Conservation (phyloP, 2,113 vertebrate genomes). For the Tachycineta bicolor region DNA sequence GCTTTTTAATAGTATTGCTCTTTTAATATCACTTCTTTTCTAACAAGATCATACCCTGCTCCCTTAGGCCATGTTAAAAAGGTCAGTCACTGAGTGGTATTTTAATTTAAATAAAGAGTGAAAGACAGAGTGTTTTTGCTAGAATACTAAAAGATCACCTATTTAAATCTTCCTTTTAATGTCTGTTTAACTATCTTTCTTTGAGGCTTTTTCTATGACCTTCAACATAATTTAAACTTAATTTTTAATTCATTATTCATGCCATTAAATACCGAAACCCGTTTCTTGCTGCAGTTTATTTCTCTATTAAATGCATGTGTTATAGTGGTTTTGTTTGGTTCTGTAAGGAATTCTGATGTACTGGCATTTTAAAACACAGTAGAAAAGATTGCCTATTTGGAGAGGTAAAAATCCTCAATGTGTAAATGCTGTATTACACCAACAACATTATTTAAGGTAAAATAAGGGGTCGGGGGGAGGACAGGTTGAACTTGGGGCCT, state of each 20-base stretch:
- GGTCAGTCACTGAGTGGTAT: slow-evolving; percentile 65
- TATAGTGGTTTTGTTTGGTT: background rate
- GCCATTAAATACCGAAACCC: background rate
- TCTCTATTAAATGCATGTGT: background rate
- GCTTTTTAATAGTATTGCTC: slow-evolving; percentile 38
- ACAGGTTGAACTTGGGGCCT: background rate
- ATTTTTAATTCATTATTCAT: slow-evolving; percentile 54
- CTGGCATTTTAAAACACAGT: background rate
- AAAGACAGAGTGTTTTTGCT: slow-evolving; percentile 36
- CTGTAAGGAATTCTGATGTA: background rate
- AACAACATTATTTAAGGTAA: background rate
- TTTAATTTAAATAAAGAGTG: slow-evolving; percentile 70
- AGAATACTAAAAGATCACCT: slow-evolving; percentile 51
- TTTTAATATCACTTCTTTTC: slow-evolving; percentile 50
- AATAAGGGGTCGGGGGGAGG: background rate
- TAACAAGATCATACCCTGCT: slow-evolving; percentile 57
- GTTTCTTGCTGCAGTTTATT: slow-evolving; percentile 3
- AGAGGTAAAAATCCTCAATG: background rate
- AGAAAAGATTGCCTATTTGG: background rate
- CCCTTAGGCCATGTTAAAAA: slow-evolving; percentile 70
- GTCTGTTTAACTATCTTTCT: slow-evolving; percentile 49
- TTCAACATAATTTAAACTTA: slow-evolving; percentile 54
- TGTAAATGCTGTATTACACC: background rate
- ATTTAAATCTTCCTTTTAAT: slow-evolving; percentile 56
- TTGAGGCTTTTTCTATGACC: slow-evolving; percentile 46